Base-by-base conservation (phyloP, 2,113 vertebrate species). In the Dunckerocampus dactyliophorus region DNA sequence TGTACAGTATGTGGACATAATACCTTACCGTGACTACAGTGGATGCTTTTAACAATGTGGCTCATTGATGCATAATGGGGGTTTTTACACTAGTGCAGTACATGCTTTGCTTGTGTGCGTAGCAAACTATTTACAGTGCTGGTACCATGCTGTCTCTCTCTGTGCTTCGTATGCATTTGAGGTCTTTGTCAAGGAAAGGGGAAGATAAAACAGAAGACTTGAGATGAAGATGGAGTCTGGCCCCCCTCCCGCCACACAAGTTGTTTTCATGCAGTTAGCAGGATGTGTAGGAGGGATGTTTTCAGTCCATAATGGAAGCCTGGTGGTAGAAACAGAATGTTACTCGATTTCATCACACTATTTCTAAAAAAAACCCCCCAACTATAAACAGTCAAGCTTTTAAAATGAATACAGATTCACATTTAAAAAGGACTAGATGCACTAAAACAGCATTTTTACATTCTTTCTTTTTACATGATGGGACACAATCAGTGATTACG, bases 91-190 rank as follows among this genome's bases (percentile, higher is more conserved):
- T 51, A 75, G 75, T 86, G 82, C 80, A 81, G 59, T 47, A 82
- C 85, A 86, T 88, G 87, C 87, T 78, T 52, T 69, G 85, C 87
- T 76, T 55, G 70, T 46, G 65, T 37, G 62, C 61, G 50, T 76
- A 71, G 71, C 47, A 46, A 37, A 59, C 53, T 83, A 85, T 79
- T 48, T 87, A 87, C 85, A 82, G 67, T 80, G 83, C 87, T 86
- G 87, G 85, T 79, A 50, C 77, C 85, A 87, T 86, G 87, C 82
- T 20, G 19, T 24, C 39, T 70, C 31, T 61, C 66, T 52, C 34
- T 62, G 66, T 66, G 10, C 1, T 47, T 71, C 63, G 28, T 20
- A 57, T 72, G 67, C 69, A 21, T 53, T 45, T 47, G 76, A 52
- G 65, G 19, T 28, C 42, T 21, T 60, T 42, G 68, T 54, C 0